phyloP scores from a whole-genome alignment of 2,888 invertebrate species.

The Sycophila texana region DNA sequence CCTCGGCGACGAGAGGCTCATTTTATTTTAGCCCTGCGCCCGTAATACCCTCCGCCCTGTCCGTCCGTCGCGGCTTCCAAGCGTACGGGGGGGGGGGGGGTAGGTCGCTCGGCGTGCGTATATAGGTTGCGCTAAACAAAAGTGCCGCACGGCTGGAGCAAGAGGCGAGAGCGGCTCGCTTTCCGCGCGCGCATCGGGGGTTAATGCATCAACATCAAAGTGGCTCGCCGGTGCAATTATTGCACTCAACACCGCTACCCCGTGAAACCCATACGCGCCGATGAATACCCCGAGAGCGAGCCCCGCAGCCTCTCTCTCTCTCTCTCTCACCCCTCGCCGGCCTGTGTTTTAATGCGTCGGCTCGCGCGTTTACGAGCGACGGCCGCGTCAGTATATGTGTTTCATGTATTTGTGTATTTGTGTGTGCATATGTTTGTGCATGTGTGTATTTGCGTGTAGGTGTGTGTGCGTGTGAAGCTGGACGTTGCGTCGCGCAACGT shows the following conservation, averaged over 20 bases:
- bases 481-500: not conserved
- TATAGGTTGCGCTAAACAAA: slow-evolving; percentile 11
- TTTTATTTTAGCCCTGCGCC: slow-evolving; percentile 15
- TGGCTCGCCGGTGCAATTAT: slow-evolving; percentile 70
- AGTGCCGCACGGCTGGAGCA: slow-evolving; percentile 27
- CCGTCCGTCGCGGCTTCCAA: not conserved
- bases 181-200: slow-evolving; percentile 55
- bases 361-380: slow-evolving; percentile 36
- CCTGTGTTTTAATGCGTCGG: slow-evolving; percentile 43
- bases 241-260: slow-evolving; percentile 66
- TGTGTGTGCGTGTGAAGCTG: not conserved
- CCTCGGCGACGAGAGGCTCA: slow-evolving; percentile 16
- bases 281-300: slow-evolving; percentile 32
- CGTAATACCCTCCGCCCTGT: not conserved
- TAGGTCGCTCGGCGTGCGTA: not conserved
- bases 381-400: no score
- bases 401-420: no score
- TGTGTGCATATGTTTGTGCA: not conserved
- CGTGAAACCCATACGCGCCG: slow-evolving; percentile 33
- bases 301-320: not conserved
- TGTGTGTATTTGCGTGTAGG: not conserved
- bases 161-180: slow-evolving; percentile 12
- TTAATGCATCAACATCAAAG: slow-evolving; percentile 74
- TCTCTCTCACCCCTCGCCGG: not conserved
- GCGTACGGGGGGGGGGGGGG: not conserved